Conservation (phyloP, 2,113 vertebrate species). For the Ceyx melanurus region DNA sequence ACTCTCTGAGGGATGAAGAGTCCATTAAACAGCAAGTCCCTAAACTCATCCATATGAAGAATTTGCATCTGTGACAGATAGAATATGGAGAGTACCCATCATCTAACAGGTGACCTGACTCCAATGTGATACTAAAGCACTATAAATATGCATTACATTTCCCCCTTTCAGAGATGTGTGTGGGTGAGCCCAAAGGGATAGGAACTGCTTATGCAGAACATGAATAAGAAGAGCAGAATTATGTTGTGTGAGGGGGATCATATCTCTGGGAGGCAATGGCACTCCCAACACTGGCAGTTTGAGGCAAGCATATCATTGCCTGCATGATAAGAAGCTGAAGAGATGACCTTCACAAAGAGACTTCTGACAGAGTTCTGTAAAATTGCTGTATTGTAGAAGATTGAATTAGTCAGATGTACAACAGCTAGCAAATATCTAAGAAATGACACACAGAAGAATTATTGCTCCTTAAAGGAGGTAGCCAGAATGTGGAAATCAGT, state of each 20-base stretch:
- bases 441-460: background rate
- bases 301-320: background rate
- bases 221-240: background rate
- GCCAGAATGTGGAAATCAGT: background rate
- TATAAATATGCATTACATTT: conserved; percentile 31
- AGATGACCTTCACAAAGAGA: background rate
- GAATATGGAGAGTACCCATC: background rate
- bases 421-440: background rate
- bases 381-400: background rate
- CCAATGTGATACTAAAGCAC: background rate
- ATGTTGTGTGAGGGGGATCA: background rate
- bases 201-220: background rate
- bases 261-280: background rate
- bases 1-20: conserved; percentile 1
- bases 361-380: background rate
- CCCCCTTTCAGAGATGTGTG: background rate
- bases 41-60: conserved; percentile 38
- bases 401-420: background rate
- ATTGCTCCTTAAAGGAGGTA: background rate
- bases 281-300: background rate
- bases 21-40: conserved; percentile 1
- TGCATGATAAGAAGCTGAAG: background rate
- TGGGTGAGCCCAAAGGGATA: background rate
- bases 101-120: background rate
- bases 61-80: conserved; percentile 20